These are phyloP conservation scores for Tenebrio molitor DNA, from an alignment of 1,140 invertebrate genomes.

Conservation along the genomic window DNA sequence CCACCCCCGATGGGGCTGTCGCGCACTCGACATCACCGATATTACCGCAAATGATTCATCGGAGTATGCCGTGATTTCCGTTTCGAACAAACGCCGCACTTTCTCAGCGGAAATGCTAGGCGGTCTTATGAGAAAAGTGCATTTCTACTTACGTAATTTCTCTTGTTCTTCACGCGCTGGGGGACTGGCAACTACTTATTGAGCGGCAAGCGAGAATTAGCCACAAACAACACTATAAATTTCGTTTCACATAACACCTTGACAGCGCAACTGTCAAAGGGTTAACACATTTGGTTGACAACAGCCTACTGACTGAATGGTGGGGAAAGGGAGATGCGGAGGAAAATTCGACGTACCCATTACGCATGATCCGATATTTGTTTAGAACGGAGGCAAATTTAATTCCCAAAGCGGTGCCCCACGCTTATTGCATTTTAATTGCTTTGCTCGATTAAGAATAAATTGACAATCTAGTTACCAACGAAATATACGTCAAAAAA, in stretches of 20 bases:
- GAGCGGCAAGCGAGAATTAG: not conserved
- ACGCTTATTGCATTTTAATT: not conserved
- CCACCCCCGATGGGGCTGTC: not conserved
- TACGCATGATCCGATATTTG: slow-evolving; percentile 15
- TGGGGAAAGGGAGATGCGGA: slow-evolving; percentile 10
- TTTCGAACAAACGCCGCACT: slow-evolving; percentile 6
- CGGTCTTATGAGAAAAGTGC: not conserved
- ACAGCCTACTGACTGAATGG: slow-evolving; percentile 13
- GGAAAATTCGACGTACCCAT: not conserved
- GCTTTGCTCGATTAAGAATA: not conserved
- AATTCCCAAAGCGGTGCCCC: not conserved
- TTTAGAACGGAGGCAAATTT: not conserved
- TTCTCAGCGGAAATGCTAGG: not conserved
- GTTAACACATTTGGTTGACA: slow-evolving; percentile 29
- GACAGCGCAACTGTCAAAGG: slow-evolving; percentile 30
- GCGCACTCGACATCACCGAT: not conserved
- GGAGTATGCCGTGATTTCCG: not conserved
- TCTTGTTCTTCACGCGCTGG: not conserved
- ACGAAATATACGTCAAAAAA: no score
- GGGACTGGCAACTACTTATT: not conserved
- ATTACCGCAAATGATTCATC: not conserved
- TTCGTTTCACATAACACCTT: slow-evolving; percentile 41
- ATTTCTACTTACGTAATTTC: slow-evolving; percentile 10
- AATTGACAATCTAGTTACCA: no score
- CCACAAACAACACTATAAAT: slow-evolving; percentile 17